Percentiles rank a stretch among this genome's conserved stretches.
Evolutionary conservation across 2,113 vertebrate species (phyloP).

Genomic region (Xiphophorus couchianus): DNA sequence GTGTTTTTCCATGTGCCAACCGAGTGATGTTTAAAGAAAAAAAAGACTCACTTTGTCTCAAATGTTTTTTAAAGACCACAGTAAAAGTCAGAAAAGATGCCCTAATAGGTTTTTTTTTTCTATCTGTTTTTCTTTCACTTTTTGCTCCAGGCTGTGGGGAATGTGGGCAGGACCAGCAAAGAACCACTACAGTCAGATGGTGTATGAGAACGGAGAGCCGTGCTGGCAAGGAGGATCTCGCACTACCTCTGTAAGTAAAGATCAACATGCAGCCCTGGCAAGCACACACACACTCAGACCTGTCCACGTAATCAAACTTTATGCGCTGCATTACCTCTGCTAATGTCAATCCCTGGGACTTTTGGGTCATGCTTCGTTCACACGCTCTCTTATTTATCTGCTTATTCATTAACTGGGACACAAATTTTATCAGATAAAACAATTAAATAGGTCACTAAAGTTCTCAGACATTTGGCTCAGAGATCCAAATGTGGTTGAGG

Average conservation of each 20-base stretch:
- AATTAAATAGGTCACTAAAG: neutral
- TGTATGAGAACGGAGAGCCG: conserved; percentile 74
- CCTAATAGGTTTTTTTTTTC: fast-evolving
- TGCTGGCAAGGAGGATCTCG: conserved; percentile 69
- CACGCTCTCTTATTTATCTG: neutral
- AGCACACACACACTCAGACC: neutral
- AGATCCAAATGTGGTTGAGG: neutral
- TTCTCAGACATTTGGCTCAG: neutral
- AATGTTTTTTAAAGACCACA: conserved; percentile 26
- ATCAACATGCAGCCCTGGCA: neutral
- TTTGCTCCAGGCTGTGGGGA: conserved; percentile 74
- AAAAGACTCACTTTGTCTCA: conserved; percentile 9
- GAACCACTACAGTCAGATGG: conserved; percentile 72
- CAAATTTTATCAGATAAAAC: neutral
- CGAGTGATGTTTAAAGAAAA: conserved; percentile 17
- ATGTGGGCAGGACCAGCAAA: conserved; percentile 65
- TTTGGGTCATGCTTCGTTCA: neutral
- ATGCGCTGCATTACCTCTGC: too few species aligned
- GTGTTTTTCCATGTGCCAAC: conserved; percentile 41
- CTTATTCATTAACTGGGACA: neutral
- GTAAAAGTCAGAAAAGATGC: neutral
- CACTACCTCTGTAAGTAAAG: conserved; percentile 65
- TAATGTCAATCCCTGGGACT: neutral
- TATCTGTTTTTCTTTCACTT: neutral
- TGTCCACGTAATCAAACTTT: neutral